Conservation (phyloP, 2,888 invertebrate genomes). For the Chrysolina americana region DNA sequence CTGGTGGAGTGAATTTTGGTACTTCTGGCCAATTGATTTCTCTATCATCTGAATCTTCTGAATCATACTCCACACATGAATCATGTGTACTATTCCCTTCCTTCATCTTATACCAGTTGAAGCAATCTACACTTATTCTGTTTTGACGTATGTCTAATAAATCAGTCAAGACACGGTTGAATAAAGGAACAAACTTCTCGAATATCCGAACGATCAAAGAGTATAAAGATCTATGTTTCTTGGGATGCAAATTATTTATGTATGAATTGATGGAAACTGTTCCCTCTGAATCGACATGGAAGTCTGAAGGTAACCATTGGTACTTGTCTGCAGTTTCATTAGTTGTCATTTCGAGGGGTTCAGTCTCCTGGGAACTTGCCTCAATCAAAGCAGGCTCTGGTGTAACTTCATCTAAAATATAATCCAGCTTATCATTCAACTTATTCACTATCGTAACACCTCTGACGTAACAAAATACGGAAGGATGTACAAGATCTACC, state of each 20-base stretch:
- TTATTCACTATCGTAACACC: conserved; percentile 2
- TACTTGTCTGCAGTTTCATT: not conserved
- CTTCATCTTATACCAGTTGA: not conserved
- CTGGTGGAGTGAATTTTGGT: conserved; percentile 5
- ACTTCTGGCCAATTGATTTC: not conserved
- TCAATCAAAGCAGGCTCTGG: not conserved
- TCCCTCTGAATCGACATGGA: conserved; percentile 6
- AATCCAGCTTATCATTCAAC: conserved; percentile 9
- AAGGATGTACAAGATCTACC: not conserved
- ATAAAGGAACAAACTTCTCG: conserved; percentile 1
- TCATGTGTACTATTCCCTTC: not conserved
- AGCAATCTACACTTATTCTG: not conserved
- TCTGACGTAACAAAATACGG: not conserved
- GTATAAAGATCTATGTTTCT: not conserved
- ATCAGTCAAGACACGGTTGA: not conserved
- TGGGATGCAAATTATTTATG: not conserved
- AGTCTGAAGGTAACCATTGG: conserved; percentile 11
- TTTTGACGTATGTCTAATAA: not conserved
- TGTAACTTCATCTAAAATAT: not conserved
- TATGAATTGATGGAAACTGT: conserved; percentile 6
- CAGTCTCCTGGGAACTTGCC: not conserved
- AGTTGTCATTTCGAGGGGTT: not conserved
- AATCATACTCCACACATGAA: not conserved
- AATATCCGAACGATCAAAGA: conserved; percentile 1
- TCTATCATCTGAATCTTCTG: not conserved